These are phyloP conservation scores for Lottia gigantea DNA, from an alignment of 2,888 invertebrate species.

Conservation along the genomic window DNA sequence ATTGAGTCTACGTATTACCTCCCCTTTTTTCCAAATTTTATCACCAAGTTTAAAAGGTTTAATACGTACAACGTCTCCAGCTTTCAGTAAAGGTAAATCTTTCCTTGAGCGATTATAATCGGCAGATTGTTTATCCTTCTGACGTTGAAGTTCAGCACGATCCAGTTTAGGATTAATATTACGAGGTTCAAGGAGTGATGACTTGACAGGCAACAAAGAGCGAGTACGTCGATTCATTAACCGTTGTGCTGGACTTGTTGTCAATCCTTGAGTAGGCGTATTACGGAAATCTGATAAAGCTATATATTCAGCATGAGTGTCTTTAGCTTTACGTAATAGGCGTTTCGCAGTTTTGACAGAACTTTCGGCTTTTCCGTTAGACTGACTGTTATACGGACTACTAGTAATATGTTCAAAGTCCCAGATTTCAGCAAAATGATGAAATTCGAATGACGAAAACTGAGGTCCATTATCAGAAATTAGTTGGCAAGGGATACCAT, in stretches of 20 bases:
- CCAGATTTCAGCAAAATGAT: neutral
- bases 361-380: constrained; percentile 24
- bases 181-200: neutral
- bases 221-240: constrained; percentile 16
- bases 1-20: constrained; percentile 9
- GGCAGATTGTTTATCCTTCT: neutral
- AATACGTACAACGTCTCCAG: constrained; percentile 19
- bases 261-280: constrained; percentile 7
- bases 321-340: constrained; percentile 4
- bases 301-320: neutral
- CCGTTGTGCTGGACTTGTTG: constrained; percentile 15
- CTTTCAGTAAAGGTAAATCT: neutral
- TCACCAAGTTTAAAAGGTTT: constrained; percentile 11
- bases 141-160: neutral
- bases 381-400: constrained; percentile 17
- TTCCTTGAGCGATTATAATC: constrained; percentile 20
- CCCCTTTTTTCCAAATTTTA: constrained; percentile 12
- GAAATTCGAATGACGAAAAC: constrained; percentile 14
- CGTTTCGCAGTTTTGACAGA: constrained; percentile 6
- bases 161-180: neutral
- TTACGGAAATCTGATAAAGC: constrained; percentile 12
- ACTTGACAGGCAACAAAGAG: constrained; percentile 11
- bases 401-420: constrained; percentile 17
- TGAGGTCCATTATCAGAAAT: constrained; percentile 32
- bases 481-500: constrained; percentile 29